Base-by-base conservation (phyloP, 2,888 invertebrate species). In the Nowickia ferox region DNA sequence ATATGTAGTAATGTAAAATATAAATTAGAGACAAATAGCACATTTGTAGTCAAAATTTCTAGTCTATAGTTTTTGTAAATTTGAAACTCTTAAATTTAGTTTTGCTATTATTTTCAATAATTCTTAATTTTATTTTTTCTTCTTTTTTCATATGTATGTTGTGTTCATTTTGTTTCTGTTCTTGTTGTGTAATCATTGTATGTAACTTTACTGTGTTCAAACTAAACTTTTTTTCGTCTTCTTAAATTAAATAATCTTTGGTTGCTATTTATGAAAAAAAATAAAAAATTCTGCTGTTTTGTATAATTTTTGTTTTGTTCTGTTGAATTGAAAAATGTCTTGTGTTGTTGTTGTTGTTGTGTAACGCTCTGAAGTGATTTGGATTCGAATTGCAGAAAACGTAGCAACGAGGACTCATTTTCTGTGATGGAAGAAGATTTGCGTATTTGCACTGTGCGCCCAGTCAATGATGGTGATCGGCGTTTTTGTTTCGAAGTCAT, bases 341-440 rank as follows among this genome's bases (percentile, higher is more conserved):
- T 86, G 84, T 87, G 81, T 86, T 87, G 84, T 77, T 30, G 30
- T 77, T 30, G 30, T 30, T 87, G 88, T 89, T 87, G 89, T 90
- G 90, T 90, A 89, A 90, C 90, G 90, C 92, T 90, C 91, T 92
- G 92, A 92, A 92, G 92, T 92, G 92, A 92, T 92, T 91, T 92
- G 92, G 91, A 91, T 92, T 92, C 92, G 92, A 88, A 90, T 92
- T 91, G 89, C 92, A 96, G 96, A 91, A 96, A 96, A 93, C 94
- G 96, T 88, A 95, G 96, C 55, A 97, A 97, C 9, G 98, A 98
- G 90, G 95, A 96, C 86, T 95, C 95, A 87, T 96, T 96, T 75
- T 98, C 98, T 0, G 95, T 98, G 10, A 99, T 99, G 98, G 99
- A 99, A 92, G 98, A 98, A 90, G 99, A 99, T 93, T 94, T 99